Evolutionary conservation across 2,113 vertebrate species (phyloP).

Genomic region (Zapus hudsonius): DNA sequence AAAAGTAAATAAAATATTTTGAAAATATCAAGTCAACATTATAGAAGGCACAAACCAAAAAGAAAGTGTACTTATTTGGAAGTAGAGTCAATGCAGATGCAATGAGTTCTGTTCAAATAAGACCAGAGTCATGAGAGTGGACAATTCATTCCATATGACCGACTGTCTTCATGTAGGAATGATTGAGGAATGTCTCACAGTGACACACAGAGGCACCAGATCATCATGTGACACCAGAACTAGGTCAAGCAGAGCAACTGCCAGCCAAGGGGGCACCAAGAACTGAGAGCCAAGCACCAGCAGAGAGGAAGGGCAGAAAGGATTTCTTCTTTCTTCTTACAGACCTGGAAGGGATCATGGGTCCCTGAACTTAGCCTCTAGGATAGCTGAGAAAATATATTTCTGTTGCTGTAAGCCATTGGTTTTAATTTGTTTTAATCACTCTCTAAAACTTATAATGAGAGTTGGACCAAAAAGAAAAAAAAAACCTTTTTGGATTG

Average conservation of each 20-base stretch:
- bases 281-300: background rate
- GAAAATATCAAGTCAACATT: too few species aligned
- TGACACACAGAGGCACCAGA: background rate
- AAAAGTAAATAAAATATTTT: too few species aligned
- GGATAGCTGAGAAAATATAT: background rate
- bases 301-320: background rate
- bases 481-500: background rate
- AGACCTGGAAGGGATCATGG: background rate
- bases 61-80: constrained; percentile 9
- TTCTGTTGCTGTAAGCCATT: background rate
- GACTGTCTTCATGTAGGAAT: background rate
- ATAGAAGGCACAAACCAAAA: too few species aligned
- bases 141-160: background rate
- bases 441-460: background rate
- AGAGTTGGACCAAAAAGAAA: background rate
- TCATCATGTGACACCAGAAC: background rate
- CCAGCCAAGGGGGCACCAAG: background rate
- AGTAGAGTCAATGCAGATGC: background rate
- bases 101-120: background rate
- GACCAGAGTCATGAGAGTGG: background rate
- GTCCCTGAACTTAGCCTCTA: background rate
- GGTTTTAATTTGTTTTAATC: background rate
- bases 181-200: background rate
- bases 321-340: background rate
- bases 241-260: background rate